Percentiles rank a stretch among this genome's conserved stretches.
phyloP scores from a whole-genome alignment of 1,140 invertebrate genomes.

The Neodiprion pinetum region DNA sequence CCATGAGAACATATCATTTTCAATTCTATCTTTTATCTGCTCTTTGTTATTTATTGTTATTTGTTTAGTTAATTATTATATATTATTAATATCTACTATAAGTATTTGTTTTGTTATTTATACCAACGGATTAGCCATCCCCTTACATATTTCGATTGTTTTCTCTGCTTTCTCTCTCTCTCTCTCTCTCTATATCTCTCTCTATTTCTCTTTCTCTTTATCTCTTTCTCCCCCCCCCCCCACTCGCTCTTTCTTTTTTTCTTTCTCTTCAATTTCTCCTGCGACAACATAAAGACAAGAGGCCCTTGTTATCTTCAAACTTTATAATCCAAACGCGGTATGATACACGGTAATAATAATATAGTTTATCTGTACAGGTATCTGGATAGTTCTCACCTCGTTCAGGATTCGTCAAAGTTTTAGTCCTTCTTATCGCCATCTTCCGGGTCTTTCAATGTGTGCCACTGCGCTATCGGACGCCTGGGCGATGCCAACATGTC shows the following conservation, averaged over 20 bases:
- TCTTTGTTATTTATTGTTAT: constrained; percentile 50
- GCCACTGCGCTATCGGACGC: constrained; percentile 99
- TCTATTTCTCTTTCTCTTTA: constrained; percentile 21
- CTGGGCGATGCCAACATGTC: constrained; percentile 98
- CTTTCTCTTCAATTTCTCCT: constrained; percentile 26
- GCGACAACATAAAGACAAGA: constrained; percentile 26
- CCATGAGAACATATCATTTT: constrained; percentile 57
- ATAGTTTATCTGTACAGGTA: background rate
- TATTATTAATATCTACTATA: constrained; percentile 47
- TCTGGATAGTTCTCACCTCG: background rate
- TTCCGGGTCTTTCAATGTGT: constrained; percentile 96
- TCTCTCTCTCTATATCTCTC: constrained; percentile 25
- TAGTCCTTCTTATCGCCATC: constrained; percentile 92
- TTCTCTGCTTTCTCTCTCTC: constrained; percentile 10
- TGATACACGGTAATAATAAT: too few species aligned
- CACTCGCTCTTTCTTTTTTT: constrained; percentile 25
- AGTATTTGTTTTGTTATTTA: constrained; percentile 33
- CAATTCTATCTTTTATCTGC: constrained; percentile 51
- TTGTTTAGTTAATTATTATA: constrained; percentile 37
- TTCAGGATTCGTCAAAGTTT: constrained; percentile 37
- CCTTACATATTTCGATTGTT: background rate
- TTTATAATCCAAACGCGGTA: background rate
- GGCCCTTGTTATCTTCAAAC: background rate
- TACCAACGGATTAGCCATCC: constrained; percentile 3
- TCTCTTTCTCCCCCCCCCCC: constrained; percentile 27